Conservation (phyloP, 1,140 invertebrate genomes). For the Uloborus diversus region DNA sequence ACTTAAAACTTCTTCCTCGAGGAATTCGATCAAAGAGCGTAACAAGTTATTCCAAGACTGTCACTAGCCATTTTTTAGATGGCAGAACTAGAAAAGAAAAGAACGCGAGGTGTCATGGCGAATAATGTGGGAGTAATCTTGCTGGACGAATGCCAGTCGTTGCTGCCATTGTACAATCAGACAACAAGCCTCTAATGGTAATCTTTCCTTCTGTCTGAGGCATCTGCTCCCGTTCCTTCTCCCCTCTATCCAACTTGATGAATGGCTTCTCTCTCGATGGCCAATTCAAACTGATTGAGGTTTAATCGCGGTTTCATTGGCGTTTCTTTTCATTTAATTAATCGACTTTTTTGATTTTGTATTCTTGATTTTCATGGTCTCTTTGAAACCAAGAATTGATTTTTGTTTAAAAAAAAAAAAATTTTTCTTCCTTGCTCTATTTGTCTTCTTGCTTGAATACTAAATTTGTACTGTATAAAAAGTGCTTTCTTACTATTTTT, state of each 20-base stretch:
- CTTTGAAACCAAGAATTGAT: no score
- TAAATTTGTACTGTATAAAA: no score
- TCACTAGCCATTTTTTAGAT: not conserved
- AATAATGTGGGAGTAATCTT: constrained; percentile 34
- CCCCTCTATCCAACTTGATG: constrained; percentile 4
- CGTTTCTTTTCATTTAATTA: constrained; percentile 2
- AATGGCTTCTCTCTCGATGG: constrained; percentile 22
- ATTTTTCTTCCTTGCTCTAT: no score
- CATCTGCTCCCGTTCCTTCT: constrained; percentile 18
- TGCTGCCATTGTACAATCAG: constrained; percentile 29
- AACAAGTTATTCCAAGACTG: constrained; percentile 43
- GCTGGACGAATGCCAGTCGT: constrained; percentile 33
- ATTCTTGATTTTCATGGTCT: no score
- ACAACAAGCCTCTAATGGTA: constrained; percentile 41
- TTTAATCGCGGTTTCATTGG: constrained; percentile 10
- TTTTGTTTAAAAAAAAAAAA: no score
- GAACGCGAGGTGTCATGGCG: not conserved
- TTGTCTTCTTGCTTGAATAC: no score
- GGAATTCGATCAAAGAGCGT: constrained; percentile 13
- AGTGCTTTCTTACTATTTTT: no score
- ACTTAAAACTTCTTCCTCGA: not conserved
- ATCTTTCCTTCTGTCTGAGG: constrained; percentile 10
- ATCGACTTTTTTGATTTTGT: no score
- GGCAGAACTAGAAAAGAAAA: not conserved
- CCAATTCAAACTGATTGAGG: constrained; percentile 7